A percentile compares a stretch with the other conserved stretches of the same genome.
Evolutionary conservation across 1,140 invertebrate species (phyloP).

Genomic region (Pseudomyrmex concolor): DNA sequence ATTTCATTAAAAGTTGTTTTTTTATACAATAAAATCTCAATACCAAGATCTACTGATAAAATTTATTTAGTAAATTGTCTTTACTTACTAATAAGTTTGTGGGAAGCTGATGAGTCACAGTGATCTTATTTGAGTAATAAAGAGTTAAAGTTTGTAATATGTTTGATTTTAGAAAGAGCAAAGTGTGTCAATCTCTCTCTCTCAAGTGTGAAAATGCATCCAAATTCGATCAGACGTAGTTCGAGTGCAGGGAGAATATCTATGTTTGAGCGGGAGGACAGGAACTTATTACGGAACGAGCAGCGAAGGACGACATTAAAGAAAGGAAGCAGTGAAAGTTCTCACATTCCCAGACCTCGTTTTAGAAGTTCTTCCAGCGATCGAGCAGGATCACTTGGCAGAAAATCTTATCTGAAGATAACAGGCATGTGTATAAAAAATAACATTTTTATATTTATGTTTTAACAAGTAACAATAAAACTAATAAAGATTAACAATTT

Average conservation of each 20-base stretch:
- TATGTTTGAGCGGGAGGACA: constrained; percentile 71
- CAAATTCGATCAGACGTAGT: constrained; percentile 67
- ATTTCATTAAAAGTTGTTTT: too few relatives aligned
- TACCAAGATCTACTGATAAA: too few relatives aligned
- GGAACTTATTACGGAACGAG: constrained; percentile 62
- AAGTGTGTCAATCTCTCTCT: too few relatives aligned
- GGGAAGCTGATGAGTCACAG: too few relatives aligned
- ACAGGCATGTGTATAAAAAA: constrained; percentile 48
- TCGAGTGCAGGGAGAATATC: constrained; percentile 75
- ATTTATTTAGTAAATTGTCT: too few relatives aligned
- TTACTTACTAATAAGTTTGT: too few relatives aligned
- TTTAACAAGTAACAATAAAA: background rate
- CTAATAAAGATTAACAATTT: background rate
- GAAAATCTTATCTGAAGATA: constrained; percentile 66
- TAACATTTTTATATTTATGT: constrained; percentile 1
- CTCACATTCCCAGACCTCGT: constrained; percentile 77
- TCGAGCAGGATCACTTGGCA: constrained; percentile 59
- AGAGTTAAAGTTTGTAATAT: too few relatives aligned
- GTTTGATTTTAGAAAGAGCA: too few relatives aligned
- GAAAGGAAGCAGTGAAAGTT: constrained; percentile 60
- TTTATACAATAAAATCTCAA: too few relatives aligned
- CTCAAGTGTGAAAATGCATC: constrained; percentile 59
- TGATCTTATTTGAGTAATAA: too few relatives aligned
- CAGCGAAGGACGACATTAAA: constrained; percentile 64
- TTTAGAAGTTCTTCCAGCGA: constrained; percentile 74